Evolutionary conservation across 2,888 invertebrate species (phyloP).

Genomic region (Lomographa bimaculata): DNA sequence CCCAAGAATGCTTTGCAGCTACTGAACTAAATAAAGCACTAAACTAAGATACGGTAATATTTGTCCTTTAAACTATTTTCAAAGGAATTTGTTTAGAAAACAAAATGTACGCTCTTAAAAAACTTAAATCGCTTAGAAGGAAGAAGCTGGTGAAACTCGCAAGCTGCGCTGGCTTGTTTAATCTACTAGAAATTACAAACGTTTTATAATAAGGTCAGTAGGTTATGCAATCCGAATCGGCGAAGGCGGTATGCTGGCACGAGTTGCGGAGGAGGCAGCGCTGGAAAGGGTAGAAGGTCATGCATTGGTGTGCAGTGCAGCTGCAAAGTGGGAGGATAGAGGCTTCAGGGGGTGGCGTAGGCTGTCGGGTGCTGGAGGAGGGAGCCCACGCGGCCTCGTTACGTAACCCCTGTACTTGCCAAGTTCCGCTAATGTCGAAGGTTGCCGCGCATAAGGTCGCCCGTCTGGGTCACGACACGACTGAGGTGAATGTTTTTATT

Average conservation of each 20-base stretch:
- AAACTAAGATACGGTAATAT: too few relatives aligned
- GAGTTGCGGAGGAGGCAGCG: slow-evolving; percentile 35
- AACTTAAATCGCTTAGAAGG: too few relatives aligned
- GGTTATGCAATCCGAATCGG: slow-evolving; percentile 20
- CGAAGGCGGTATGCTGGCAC: slow-evolving; percentile 27
- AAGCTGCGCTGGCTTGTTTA: too few relatives aligned
- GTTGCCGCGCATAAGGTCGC: slow-evolving; percentile 70
- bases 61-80: too few relatives aligned
- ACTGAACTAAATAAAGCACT: too few relatives aligned
- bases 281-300: slow-evolving; percentile 63
- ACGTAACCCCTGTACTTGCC: slow-evolving; percentile 50
- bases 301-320: slow-evolving; percentile 59
- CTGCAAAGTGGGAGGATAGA: slow-evolving; percentile 48
- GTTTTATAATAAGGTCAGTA: slow-evolving; percentile 25
- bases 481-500: slow-evolving; percentile 35
- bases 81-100: too few relatives aligned
- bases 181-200: slow-evolving; percentile 16
- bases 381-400: slow-evolving; percentile 40
- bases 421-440: slow-evolving; percentile 69
- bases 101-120: too few relatives aligned
- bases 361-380: slow-evolving; percentile 40
- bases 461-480: slow-evolving; percentile 57
- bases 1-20: slow-evolving; percentile 1
- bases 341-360: slow-evolving; percentile 43
- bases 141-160: too few relatives aligned